A percentile compares a stretch with the other conserved stretches of the same genome.
Evolutionary conservation across 1,140 invertebrate genomes (phyloP).

Genomic region (Lordiphosa stackelbergi): DNA sequence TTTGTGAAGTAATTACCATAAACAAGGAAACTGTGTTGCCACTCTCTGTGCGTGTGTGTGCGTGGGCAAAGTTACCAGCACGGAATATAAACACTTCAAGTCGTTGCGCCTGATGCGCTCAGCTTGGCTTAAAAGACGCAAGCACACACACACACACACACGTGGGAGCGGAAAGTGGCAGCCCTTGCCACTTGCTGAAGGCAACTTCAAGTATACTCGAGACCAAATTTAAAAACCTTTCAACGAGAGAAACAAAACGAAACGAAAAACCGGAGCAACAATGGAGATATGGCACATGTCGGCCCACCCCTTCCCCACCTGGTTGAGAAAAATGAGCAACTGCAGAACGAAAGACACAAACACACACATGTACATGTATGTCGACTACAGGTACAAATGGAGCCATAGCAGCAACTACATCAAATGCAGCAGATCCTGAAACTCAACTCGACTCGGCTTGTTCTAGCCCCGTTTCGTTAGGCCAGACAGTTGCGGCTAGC

Average conservation of each 20-base stretch:
- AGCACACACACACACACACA: slow-evolving; percentile 14
- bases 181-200: slow-evolving; percentile 41
- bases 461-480: slow-evolving; percentile 33
- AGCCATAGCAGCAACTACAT: slow-evolving; percentile 30
- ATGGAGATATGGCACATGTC: slow-evolving; percentile 40
- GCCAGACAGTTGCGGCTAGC: slow-evolving; percentile 53
- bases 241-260: slow-evolving; percentile 22
- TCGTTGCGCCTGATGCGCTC: slow-evolving; percentile 45
- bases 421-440: slow-evolving; percentile 19
- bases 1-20: slow-evolving; percentile 61
- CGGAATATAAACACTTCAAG: slow-evolving; percentile 51
- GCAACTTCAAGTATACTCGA: slow-evolving; percentile 45
- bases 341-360: slow-evolving; percentile 17
- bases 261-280: slow-evolving; percentile 22
- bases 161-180: slow-evolving; percentile 16
- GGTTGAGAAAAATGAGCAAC: slow-evolving; percentile 44
- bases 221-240: slow-evolving; percentile 53
- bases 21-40: slow-evolving; percentile 47
- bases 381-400: slow-evolving; percentile 43
- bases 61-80: slow-evolving; percentile 39
- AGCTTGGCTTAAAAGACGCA: slow-evolving; percentile 28
- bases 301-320: slow-evolving; percentile 1
- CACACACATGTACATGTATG: slow-evolving; percentile 11
- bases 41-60: slow-evolving; percentile 2
- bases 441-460: background rate